Base-by-base conservation (phyloP, 2,797 vertebrate genomes). In the Mus minutoides region DNA sequence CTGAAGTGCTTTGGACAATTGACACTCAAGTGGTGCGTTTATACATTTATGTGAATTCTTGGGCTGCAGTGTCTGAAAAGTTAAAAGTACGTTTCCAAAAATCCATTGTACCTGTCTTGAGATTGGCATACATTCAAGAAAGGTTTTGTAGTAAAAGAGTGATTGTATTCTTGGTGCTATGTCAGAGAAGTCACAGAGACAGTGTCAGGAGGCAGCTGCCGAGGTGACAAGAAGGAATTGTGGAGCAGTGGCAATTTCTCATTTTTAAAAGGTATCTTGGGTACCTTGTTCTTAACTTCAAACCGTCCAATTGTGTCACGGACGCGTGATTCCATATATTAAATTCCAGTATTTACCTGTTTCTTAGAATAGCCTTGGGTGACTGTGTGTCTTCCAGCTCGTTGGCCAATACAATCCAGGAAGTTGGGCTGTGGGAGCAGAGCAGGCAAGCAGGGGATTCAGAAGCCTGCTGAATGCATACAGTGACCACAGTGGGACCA, bases 61-160 rank as follows among this genome's bases (percentile, higher is more conserved):
- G 13, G 54, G 26, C 80, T 77, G 22, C 7, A 73, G 1, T 37
- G 10, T 1, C 10, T 90, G 26, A 40, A 94, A 93, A 91, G 43
- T 93, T 92, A 96, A 75, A 91, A 75, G 77, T 49, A 56, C 3
- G 77, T 91, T 92, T 86, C 29, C 10, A 58, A 77, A 13, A 92
- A 60, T 67, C 52, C 31, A 49, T 46, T 82, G 10, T 1, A 49
- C 40, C 62, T 80, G 58, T 76, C 24, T 82, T 75, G 60, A 22
- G 9, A 21, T 49, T 54, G 75, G 12, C 21, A 21, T 69, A 9
- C 16, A 26, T 54, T 87, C 7, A n/a, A 54, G 31, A 89, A 19
- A 69, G 43, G 87, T 93, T 84, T 87, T 71, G 37, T 84, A 62
- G 16, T 37, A 43, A 77, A 49, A 49, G 62, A 82, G 58, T 9